phyloP scores from a whole-genome alignment of 2,888 invertebrate species.

The Synanthedon tipuliformis region DNA sequence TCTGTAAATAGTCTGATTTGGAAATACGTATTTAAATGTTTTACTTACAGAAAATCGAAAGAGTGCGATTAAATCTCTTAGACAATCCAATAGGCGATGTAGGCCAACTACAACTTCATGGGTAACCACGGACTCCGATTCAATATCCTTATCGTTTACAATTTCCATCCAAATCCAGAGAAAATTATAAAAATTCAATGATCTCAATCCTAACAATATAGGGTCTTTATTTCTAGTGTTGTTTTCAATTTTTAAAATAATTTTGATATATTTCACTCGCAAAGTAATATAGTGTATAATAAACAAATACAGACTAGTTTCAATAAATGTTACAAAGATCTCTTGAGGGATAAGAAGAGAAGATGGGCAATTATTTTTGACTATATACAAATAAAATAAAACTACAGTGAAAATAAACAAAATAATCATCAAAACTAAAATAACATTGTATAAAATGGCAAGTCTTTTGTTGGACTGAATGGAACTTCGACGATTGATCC shows the following conservation, averaged over 20 bases:
- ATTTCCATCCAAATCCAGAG: neutral
- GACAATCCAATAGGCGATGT: neutral
- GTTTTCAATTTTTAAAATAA: conserved; percentile 10
- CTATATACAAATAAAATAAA: neutral
- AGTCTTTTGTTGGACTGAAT: neutral
- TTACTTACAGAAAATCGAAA: neutral
- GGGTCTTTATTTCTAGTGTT: too few relatives aligned
- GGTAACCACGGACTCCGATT: neutral
- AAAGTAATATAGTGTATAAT: conserved; percentile 21
- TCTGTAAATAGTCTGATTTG: neutral
- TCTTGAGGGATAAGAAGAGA: neutral
- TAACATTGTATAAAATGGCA: neutral
- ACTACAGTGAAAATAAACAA: neutral
- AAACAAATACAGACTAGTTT: conserved; percentile 20
- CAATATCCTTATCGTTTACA: neutral
- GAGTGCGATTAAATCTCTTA: neutral
- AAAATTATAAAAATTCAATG: too few relatives aligned
- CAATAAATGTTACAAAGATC: conserved; percentile 5
- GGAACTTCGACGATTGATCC: neutral
- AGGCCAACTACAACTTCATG: neutral
- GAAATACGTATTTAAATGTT: neutral
- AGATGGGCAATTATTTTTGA: neutral
- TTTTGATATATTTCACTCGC: conserved; percentile 26
- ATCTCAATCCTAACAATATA: too few relatives aligned
- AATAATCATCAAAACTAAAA: neutral